phyloP scores from a whole-genome alignment of 1,140 invertebrate species.

The Adoxophyes honmai region DNA sequence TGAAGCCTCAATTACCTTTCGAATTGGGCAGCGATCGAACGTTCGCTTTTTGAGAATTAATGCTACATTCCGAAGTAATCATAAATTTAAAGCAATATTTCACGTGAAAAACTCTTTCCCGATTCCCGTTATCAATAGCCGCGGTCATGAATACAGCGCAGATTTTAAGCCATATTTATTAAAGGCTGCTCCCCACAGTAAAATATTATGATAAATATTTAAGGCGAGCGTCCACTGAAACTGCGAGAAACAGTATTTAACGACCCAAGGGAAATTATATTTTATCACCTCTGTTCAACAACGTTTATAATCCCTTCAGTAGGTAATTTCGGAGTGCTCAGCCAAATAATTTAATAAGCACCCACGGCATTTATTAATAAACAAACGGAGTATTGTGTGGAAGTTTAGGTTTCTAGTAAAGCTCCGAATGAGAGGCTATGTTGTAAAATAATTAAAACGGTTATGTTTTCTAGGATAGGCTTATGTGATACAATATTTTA shows the following conservation, averaged over 20 bases:
- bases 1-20: too few species aligned
- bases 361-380: background rate
- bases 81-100: conserved; percentile 9
- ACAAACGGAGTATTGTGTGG: background rate
- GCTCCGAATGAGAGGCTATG: too few species aligned
- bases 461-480: too few species aligned
- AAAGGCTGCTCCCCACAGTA: conserved; percentile 9
- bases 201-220: conserved; percentile 12
- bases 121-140: conserved; percentile 2
- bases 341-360: conserved; percentile 14
- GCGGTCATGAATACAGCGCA: background rate
- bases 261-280: conserved; percentile 12
- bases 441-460: too few species aligned
- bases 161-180: conserved; percentile 14
- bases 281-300: conserved; percentile 13
- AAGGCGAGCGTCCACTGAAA: conserved; percentile 5
- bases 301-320: conserved; percentile 12
- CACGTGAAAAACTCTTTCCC: background rate
- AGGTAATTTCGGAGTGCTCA: conserved; percentile 5
- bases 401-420: background rate
- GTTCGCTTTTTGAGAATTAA: too few species aligned
- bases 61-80: background rate
- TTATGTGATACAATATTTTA: too few species aligned
- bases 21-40: too few species aligned
- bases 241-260: conserved; percentile 14